Percentiles rank a stretch among this genome's conserved stretches.
Evolutionary conservation across 2,888 invertebrate genomes (phyloP).

Genomic region (Spodoptera picta): DNA sequence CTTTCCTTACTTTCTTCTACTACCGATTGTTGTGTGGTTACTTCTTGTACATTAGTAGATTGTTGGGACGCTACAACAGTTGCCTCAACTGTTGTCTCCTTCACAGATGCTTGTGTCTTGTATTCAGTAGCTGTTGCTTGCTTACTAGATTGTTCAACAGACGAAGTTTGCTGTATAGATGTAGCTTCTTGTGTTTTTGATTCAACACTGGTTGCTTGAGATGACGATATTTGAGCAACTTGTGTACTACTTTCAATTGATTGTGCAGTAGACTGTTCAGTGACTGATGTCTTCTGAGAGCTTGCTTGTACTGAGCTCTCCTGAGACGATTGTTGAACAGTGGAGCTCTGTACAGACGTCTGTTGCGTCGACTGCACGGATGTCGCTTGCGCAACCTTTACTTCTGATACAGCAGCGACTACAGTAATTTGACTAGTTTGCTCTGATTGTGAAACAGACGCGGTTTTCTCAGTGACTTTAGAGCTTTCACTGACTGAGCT

Average conservation of each 20-base stretch:
- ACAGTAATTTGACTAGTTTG: slow-evolving; percentile 65
- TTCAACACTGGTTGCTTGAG: slow-evolving; percentile 40
- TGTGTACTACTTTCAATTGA: slow-evolving; percentile 42
- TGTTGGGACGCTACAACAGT: slow-evolving; percentile 46
- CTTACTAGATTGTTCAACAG: slow-evolving; percentile 29
- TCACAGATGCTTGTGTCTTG: slow-evolving; percentile 42
- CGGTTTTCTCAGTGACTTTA: slow-evolving; percentile 64
- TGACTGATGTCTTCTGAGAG: slow-evolving; percentile 39
- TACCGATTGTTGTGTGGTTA: slow-evolving; percentile 53
- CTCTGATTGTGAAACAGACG: slow-evolving; percentile 68
- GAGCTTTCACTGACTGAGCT: slow-evolving; percentile 66
- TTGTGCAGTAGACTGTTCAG: slow-evolving; percentile 54
- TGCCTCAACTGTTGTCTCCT: slow-evolving; percentile 40
- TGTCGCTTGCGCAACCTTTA: slow-evolving; percentile 58
- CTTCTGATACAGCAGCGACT: slow-evolving; percentile 60
- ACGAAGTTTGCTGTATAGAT: slow-evolving; percentile 21
- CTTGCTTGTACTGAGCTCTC: slow-evolving; percentile 34
- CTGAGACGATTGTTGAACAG: slow-evolving; percentile 43
- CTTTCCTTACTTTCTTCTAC: slow-evolving; percentile 52
- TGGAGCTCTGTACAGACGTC: slow-evolving; percentile 45
- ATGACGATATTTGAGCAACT: slow-evolving; percentile 36
- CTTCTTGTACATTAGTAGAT: slow-evolving; percentile 46
- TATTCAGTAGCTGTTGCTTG: slow-evolving; percentile 40
- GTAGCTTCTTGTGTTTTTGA: slow-evolving; percentile 36
- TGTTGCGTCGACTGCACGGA: slow-evolving; percentile 45